phyloP scores from a whole-genome alignment of 2,888 invertebrate genomes.

The Julus scanicus region DNA sequence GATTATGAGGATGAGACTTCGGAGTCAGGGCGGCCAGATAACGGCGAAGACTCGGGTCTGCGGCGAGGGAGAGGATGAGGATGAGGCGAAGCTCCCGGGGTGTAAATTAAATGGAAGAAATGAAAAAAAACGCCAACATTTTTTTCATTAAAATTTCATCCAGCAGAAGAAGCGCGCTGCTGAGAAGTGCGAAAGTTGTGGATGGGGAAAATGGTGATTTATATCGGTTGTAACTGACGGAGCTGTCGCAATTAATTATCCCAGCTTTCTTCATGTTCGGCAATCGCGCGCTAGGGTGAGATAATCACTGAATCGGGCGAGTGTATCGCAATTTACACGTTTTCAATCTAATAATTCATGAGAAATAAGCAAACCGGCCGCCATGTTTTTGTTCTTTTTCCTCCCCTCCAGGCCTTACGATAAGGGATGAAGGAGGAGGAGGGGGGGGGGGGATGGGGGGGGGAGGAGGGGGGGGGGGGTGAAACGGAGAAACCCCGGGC shows the following conservation, averaged over 20 bases:
- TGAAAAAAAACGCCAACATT: neutral
- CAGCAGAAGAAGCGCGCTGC: neutral
- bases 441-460: no score
- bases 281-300: neutral
- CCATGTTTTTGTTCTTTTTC: neutral
- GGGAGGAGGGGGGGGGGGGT: no score
- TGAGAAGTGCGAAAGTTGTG: no score
- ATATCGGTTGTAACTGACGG: neutral
- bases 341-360: neutral
- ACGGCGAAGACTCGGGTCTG: neutral
- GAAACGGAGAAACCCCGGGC: no score
- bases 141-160: neutral
- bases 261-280: neutral
- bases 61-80: neutral
- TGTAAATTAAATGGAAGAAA: neutral
- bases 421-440: no score
- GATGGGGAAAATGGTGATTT: neutral
- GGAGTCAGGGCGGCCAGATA: neutral
- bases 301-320: neutral
- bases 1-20: neutral
- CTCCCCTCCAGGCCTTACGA: no score
- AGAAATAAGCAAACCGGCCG: neutral
- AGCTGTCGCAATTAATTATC: slow-evolving; percentile 3
- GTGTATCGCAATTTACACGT: neutral
- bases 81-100: neutral